Evolutionary conservation across 2,113 vertebrate species (phyloP), one percentile per base, ranked within the genome.

Genomic region (Ariopsis seemanni): DNA sequence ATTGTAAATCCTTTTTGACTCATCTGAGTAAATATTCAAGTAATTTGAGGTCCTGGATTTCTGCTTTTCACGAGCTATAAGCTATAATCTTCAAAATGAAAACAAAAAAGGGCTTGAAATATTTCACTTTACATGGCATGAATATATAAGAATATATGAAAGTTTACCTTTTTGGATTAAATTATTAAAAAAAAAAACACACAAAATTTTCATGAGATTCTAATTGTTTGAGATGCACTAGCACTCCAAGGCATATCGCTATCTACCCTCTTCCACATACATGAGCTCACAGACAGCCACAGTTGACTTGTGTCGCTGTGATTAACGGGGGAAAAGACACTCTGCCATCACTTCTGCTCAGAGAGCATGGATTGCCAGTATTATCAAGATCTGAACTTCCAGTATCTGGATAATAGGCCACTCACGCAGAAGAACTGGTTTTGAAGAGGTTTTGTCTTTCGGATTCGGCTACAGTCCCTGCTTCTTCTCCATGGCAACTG

Each of bases 401-500:
- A 52, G 27, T 78, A 77, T 9, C 11, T 10, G 10, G 11, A 34
- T 72, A 15, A 48, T 18, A 15, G 0, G 34, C 71, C 34, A 72
- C 17, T 65, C 7, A 71, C 34, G 34, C 34, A 52, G 79, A 72
- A 22, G 67, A 75, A 50, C 14, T 42, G 62, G 27, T 78, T 71
- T 48, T 80, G n/a, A 75, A 86, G 42, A 69, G 57, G 15, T n/a
- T 77, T 34, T 50, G 42, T 57, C 65, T 55, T 58, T 53, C 84
- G 30, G 80, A 58, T n/a, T 52, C 84, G n/a, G 79, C 48, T 17
- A 71, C 14, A 27, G 57, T 30, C 62, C 34, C 52, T 81, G 86
- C 18, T 57, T 88, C 50, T 75, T 87, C 87, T 83, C 83, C 50
- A 50, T 74, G 34, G 50, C 2, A 75, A 53, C 58, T 27, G 52